Evolutionary conservation across 2,888 invertebrate species (phyloP).

Genomic region (Macropis europaea): DNA sequence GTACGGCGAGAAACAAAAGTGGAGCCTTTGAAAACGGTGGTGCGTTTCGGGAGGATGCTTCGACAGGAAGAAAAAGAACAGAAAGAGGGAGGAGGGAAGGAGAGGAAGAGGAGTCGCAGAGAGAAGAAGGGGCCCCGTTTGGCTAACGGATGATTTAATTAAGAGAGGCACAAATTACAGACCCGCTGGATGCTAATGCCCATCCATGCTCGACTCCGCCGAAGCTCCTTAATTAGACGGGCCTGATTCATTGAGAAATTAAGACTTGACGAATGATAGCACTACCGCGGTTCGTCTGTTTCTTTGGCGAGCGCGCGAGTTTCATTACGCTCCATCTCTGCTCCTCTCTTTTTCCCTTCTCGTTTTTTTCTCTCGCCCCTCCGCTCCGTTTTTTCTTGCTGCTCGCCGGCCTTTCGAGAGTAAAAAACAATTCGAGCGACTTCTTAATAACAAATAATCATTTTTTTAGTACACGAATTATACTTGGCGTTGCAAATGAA

Average conservation of each 20-base stretch:
- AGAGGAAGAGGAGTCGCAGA: slow-evolving; percentile 40
- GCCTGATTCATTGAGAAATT: slow-evolving; percentile 75
- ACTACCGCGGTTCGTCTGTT: slow-evolving; percentile 47
- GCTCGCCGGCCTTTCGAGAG: too few species aligned
- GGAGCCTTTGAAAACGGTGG: slow-evolving; percentile 49
- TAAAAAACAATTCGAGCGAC: too few species aligned
- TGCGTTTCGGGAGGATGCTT: background rate
- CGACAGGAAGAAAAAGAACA: slow-evolving; percentile 18
- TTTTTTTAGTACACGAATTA: too few species aligned
- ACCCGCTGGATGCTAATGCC: slow-evolving; percentile 79
- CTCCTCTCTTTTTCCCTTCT: background rate
- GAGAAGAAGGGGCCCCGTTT: slow-evolving; percentile 64
- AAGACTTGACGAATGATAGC: slow-evolving; percentile 64
- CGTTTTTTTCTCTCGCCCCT: background rate
- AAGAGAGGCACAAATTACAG: slow-evolving; percentile 80
- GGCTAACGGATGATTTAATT: slow-evolving; percentile 80
- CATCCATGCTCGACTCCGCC: slow-evolving; percentile 74
- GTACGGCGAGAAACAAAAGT: slow-evolving; percentile 61
- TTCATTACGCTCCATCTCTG: slow-evolving; percentile 34
- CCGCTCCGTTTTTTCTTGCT: background rate
- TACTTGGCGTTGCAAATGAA: too few species aligned
- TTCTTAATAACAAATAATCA: too few species aligned
- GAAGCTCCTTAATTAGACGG: slow-evolving; percentile 77
- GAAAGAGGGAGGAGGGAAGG: slow-evolving; percentile 26
- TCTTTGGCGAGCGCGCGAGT: slow-evolving; percentile 46